These are phyloP conservation scores for Ferdinandea cuprea DNA, from an alignment of 2,888 invertebrate genomes.

Conservation along the genomic window DNA sequence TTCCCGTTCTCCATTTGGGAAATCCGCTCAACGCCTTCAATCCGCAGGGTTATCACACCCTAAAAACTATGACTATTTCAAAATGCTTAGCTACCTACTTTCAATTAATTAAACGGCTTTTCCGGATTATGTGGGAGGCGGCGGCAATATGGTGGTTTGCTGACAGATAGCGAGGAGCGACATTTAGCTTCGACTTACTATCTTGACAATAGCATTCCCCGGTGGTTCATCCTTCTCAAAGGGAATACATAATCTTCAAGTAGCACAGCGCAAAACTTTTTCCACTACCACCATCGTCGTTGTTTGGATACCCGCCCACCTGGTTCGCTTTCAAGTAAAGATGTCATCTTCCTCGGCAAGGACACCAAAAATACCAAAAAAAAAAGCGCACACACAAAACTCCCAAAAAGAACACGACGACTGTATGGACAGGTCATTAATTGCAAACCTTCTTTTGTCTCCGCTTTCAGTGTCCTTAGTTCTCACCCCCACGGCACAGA, in stretches of 20 bases:
- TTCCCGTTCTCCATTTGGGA: neutral
- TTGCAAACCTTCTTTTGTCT: constrained; percentile 41
- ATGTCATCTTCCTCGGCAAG: constrained; percentile 38
- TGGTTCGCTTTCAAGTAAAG: constrained; percentile 36
- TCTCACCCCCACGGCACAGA: constrained; percentile 14
- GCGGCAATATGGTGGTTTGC: constrained; percentile 26
- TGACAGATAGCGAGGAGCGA: constrained; percentile 44
- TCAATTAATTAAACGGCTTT: constrained; percentile 70
- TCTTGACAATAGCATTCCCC: constrained; percentile 55
- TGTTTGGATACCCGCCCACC: constrained; percentile 9
- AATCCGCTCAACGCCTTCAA: constrained; percentile 5
- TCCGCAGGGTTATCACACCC: constrained; percentile 15
- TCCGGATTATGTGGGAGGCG: constrained; percentile 44
- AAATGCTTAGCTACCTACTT: constrained; percentile 58
- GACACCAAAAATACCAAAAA: neutral
- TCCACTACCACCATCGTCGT: neutral
- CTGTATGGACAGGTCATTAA: constrained; percentile 69
- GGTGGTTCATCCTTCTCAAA: constrained; percentile 14
- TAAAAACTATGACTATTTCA: constrained; percentile 53
- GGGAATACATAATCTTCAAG: constrained; percentile 45
- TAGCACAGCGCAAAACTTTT: constrained; percentile 32
- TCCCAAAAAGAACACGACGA: constrained; percentile 38
- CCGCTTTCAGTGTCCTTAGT: constrained; percentile 8
- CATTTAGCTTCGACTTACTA: constrained; percentile 40
- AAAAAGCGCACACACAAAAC: constrained; percentile 12